Evolutionary conservation across 2,888 invertebrate species (phyloP).

Genomic region (Drosophila subquinaria): DNA sequence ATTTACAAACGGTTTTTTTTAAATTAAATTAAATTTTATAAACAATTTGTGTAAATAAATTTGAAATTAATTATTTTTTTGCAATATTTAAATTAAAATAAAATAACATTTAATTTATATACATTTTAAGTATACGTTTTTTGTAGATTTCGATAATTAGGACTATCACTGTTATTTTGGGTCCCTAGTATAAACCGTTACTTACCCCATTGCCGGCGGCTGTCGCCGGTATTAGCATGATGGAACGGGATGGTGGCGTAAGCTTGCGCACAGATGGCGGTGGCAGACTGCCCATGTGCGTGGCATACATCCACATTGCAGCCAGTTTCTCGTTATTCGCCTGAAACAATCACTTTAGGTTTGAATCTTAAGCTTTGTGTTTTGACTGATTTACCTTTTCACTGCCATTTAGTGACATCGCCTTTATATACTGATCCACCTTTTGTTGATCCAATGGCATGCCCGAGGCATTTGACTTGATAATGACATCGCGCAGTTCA

Average conservation of each 20-base stretch:
- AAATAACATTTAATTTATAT: too few relatives aligned
- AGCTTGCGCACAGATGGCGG: constrained; percentile 61
- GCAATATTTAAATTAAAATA: too few relatives aligned
- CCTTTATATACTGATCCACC: constrained; percentile 84
- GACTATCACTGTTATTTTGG: too few relatives aligned
- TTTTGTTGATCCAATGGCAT: constrained; percentile 81
- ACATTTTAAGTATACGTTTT: too few relatives aligned
- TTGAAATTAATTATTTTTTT: too few relatives aligned
- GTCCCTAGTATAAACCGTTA: background rate
- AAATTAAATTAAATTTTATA: too few relatives aligned
- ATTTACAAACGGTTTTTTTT: too few relatives aligned
- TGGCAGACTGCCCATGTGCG: constrained; percentile 72
- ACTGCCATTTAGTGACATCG: constrained; percentile 79
- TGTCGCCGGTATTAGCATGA: constrained; percentile 84
- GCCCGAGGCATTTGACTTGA: constrained; percentile 71
- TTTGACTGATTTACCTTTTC: constrained; percentile 73
- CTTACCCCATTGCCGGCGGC: constrained; percentile 73
- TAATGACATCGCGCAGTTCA: constrained; percentile 76
- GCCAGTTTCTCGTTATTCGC: constrained; percentile 80
- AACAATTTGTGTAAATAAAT: too few relatives aligned
- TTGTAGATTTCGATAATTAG: too few relatives aligned
- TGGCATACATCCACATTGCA: constrained; percentile 83
- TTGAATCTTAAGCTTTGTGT: background rate
- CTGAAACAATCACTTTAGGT: constrained; percentile 40
- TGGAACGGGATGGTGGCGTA: constrained; percentile 68